Base-by-base conservation (phyloP, 2,113 vertebrate species). In the Rhynchopsitta pachyrhyncha region DNA sequence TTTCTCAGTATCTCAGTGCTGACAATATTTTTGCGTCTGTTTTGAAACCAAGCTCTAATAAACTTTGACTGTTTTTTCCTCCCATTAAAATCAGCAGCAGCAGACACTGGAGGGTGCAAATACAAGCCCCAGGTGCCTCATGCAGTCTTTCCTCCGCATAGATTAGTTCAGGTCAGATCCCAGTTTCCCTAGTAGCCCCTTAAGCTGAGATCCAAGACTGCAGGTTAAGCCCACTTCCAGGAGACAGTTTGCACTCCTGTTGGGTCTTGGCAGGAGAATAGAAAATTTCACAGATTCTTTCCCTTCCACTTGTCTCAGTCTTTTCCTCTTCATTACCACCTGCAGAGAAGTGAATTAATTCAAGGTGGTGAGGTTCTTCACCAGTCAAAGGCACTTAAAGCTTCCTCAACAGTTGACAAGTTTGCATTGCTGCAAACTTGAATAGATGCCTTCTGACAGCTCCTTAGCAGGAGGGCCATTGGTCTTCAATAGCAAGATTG, bases 281-380 rank as follows among this genome's bases (percentile, higher is more conserved):
- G 91, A 90, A 91, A 93, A 76, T 91, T 96, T 95, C 95, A 92
- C 82, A 78, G 76, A 81, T 93, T 93, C 76, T 93, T 96, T 64
- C 88, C 76, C 74, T 87, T 92, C 75, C 71, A 46, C 76, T 60
- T 55, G 86, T 76, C 86, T 95, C 82, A 77, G 74, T 17, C 52
- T 95, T 57, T 78, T 79, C 91, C 57, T 67, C 44, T 41, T 80
- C 3, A 0, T 88, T 92, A 74, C 90, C 53, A 7, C 96, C 95
- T 78, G 69, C 75, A 90, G 92, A 93, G 93, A 94, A 80, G 46
- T 88, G 96, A 96, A 96, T 95, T 67, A 97, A 94, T 90, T 70
- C 2, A 2, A 86, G 55, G 50, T 62, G 44, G 66, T 52, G 74
- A 88, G 50, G 82, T 88, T 88, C 76, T 93, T 88, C 79, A 35